Conservation (phyloP, 2,888 invertebrate species). For the Pristionchus fissidentatus region DNA sequence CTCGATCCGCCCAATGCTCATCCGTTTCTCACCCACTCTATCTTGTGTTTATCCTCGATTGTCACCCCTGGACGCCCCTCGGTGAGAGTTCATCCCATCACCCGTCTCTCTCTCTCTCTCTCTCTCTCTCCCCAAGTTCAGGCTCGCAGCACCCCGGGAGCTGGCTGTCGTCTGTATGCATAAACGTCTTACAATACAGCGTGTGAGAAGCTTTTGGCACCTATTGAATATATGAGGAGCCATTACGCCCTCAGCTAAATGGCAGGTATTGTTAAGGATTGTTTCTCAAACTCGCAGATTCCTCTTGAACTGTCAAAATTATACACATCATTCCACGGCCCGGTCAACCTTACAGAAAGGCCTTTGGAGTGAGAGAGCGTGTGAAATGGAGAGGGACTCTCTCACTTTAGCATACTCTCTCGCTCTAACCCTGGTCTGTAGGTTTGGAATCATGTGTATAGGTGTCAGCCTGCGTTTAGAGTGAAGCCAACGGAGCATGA, state of each 20-base stretch:
- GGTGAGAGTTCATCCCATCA: no score
- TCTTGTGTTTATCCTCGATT: no score
- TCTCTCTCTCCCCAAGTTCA: conserved; percentile 15
- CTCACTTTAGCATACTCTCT: no score
- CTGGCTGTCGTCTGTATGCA: conserved; percentile 1
- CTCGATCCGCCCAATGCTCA: background rate
- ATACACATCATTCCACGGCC: background rate
- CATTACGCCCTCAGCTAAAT: background rate
- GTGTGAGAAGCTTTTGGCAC: background rate
- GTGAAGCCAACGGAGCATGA: no score
- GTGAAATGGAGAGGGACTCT: no score
- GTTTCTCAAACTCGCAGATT: background rate
- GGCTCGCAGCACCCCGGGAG: conserved; percentile 13
- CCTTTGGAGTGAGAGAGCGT: background rate
- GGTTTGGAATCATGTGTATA: no score
- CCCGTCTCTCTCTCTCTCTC: background rate
- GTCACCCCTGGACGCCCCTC: no score
- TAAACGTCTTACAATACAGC: background rate
- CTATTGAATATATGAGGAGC: background rate
- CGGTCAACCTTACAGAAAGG: background rate
- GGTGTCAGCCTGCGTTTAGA: no score
- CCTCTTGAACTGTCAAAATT: background rate
- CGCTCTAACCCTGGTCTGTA: no score
- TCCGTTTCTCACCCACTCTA: background rate
- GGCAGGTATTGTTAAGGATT: background rate